Percentiles rank a stretch among this genome's conserved stretches.
Evolutionary conservation across 2,888 invertebrate genomes (phyloP).

Genomic region (Sylvicola fuscatus): DNA sequence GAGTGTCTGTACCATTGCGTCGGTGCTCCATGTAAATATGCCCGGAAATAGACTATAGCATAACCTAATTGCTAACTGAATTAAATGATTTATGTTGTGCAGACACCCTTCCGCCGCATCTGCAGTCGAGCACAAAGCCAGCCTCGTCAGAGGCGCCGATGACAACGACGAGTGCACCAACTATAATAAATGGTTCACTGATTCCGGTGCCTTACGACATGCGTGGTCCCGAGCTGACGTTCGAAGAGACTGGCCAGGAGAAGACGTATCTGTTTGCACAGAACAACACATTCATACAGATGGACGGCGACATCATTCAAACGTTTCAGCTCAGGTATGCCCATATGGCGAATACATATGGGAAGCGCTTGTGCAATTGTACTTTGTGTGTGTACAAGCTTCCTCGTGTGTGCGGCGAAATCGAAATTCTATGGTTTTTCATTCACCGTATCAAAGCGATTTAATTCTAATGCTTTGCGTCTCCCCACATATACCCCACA

Average conservation of each 20-base stretch:
- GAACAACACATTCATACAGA: constrained; percentile 75
- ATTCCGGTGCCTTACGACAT: constrained; percentile 51
- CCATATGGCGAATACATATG: neutral
- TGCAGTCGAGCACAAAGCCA: constrained; percentile 28
- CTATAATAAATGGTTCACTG: constrained; percentile 11
- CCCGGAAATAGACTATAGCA: neutral
- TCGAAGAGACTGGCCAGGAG: constrained; percentile 65
- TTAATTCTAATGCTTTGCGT: too few species aligned
- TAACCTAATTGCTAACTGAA: neutral
- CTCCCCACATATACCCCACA: too few species aligned
- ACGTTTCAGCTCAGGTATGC: constrained; percentile 69
- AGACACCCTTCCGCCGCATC: constrained; percentile 34
- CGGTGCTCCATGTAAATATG: constrained; percentile 31
- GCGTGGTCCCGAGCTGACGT: constrained; percentile 60
- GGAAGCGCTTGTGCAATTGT: too few species aligned
- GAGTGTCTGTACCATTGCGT: constrained; percentile 43
- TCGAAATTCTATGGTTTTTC: too few species aligned
- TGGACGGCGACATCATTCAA: constrained; percentile 77
- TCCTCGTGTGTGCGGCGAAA: too few species aligned
- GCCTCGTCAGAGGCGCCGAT: constrained; percentile 29
- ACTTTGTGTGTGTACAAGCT: too few species aligned
- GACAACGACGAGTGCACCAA: constrained; percentile 13
- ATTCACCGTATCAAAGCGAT: too few species aligned
- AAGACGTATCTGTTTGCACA: constrained; percentile 84
- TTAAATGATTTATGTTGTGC: constrained; percentile 2